Evolutionary conservation across 2,888 invertebrate genomes (phyloP).

Genomic region (Pristionchus fissidentatus): DNA sequence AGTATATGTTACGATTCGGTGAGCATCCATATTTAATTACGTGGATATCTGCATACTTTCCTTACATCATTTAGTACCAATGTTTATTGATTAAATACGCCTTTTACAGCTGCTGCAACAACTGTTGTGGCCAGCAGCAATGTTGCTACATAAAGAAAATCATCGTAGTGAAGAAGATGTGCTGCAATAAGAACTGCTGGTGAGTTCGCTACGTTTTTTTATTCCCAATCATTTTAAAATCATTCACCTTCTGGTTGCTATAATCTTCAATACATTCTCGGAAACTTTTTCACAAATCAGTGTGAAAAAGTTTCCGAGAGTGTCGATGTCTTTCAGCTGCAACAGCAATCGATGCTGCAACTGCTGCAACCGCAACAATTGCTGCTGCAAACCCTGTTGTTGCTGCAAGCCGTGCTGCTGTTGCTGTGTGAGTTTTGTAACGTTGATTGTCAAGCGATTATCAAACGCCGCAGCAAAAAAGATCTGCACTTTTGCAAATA

Average conservation of each 20-base stretch:
- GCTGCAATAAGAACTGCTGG: slow-evolving; percentile 3
- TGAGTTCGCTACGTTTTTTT: background rate
- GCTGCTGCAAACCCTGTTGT: slow-evolving; percentile 19
- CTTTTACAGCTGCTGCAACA: slow-evolving; percentile 10
- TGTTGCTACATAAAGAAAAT: slow-evolving; percentile 40
- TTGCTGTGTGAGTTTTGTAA: background rate
- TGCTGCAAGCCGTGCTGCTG: slow-evolving; percentile 34
- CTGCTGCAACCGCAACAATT: slow-evolving; percentile 17
- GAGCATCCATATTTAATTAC: background rate
- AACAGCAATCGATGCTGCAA: background rate
- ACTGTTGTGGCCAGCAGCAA: background rate
- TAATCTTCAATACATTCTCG: too few relatives aligned
- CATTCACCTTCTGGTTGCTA: too few relatives aligned
- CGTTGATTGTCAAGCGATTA: too few relatives aligned
- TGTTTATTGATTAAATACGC: too few relatives aligned
- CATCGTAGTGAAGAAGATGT: slow-evolving; percentile 37
- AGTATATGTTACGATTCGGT: background rate
- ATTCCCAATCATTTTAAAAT: too few relatives aligned
- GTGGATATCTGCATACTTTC: background rate
- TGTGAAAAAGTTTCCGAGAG: too few relatives aligned
- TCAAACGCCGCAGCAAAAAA: too few relatives aligned
- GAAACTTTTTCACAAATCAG: too few relatives aligned
- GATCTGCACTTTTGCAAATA: too few relatives aligned
- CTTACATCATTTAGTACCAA: background rate
- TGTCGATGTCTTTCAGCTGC: too few relatives aligned